A percentile compares a stretch with the other conserved stretches of the same genome.
These are phyloP conservation scores for Nymphicus hollandicus DNA, from an alignment of 2,113 vertebrate species.

Conservation along the genomic window DNA sequence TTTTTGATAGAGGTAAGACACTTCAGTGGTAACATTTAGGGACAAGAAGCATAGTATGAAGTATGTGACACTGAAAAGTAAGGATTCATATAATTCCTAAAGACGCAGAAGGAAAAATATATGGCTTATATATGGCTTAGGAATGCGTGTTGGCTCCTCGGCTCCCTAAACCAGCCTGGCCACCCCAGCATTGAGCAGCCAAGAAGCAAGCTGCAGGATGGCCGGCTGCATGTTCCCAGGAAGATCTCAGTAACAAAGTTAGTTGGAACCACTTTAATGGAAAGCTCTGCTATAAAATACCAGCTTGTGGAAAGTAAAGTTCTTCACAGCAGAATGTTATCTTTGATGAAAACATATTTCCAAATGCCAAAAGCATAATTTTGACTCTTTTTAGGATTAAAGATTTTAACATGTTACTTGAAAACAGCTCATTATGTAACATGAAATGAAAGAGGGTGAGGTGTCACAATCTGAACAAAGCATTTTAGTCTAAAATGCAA, in stretches of 20 bases:
- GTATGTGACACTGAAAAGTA: neutral
- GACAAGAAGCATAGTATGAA: neutral
- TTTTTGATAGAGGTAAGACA: neutral
- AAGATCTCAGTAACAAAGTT: neutral
- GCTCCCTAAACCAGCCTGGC: neutral
- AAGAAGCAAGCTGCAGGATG: neutral
- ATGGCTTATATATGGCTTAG: neutral
- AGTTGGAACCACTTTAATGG: neutral
- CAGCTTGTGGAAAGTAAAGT: neutral
- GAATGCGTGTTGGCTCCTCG: neutral
- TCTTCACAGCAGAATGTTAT: neutral
- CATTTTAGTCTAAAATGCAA: neutral
- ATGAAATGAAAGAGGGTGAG: neutral
- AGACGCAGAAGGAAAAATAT: neutral
- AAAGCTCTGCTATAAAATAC: neutral
- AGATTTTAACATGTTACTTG: neutral
- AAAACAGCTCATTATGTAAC: neutral
- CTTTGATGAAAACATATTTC: neutral
- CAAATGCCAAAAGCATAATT: neutral
- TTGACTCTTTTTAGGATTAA: neutral
- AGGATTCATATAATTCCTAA: neutral
- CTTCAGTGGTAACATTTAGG: neutral
- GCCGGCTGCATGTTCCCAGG: neutral
- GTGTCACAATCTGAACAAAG: conserved; percentile 5
- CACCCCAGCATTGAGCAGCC: neutral